Percentiles rank a stretch among this genome's conserved stretches.
phyloP scores from a whole-genome alignment of 2,888 invertebrate species.

The Meteorus cinctellus region DNA sequence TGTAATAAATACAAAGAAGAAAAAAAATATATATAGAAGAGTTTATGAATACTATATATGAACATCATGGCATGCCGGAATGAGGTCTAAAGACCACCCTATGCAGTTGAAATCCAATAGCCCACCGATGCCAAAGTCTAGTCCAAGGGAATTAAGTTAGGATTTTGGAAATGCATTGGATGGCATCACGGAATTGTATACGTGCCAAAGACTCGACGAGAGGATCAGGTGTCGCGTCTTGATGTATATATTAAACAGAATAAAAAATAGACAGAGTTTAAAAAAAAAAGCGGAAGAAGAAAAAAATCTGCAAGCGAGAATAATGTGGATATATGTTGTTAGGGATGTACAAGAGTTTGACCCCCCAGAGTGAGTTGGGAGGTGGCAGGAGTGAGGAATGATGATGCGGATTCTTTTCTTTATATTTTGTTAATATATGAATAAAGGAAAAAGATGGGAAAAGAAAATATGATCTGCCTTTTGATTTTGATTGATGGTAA shows the following conservation, averaged over 20 bases:
- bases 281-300: not conserved
- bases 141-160: slow-evolving; percentile 13
- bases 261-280: not conserved
- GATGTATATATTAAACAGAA: slow-evolving; percentile 5
- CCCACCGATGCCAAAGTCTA: slow-evolving; percentile 13
- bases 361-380: slow-evolving; percentile 5
- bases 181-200: slow-evolving; percentile 9
- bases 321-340: slow-evolving; percentile 5
- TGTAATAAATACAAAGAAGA: not conserved
- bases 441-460: not conserved
- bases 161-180: slow-evolving; percentile 13
- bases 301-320: slow-evolving; percentile 4
- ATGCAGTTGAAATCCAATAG: slow-evolving; percentile 28
- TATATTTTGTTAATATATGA: slow-evolving; percentile 17
- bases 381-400: not conserved
- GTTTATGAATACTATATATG: not conserved
- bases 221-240: slow-evolving; percentile 26
- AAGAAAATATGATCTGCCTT: slow-evolving; percentile 3
- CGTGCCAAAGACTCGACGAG: not conserved
- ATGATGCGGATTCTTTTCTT: slow-evolving; percentile 22
- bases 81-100: slow-evolving; percentile 30
- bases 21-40: not conserved
- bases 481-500: slow-evolving; percentile 29
- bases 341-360: not conserved
- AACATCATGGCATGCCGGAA: slow-evolving; percentile 21